Base-by-base conservation (phyloP, 2,888 invertebrate species). In the Chirona hameri region DNA sequence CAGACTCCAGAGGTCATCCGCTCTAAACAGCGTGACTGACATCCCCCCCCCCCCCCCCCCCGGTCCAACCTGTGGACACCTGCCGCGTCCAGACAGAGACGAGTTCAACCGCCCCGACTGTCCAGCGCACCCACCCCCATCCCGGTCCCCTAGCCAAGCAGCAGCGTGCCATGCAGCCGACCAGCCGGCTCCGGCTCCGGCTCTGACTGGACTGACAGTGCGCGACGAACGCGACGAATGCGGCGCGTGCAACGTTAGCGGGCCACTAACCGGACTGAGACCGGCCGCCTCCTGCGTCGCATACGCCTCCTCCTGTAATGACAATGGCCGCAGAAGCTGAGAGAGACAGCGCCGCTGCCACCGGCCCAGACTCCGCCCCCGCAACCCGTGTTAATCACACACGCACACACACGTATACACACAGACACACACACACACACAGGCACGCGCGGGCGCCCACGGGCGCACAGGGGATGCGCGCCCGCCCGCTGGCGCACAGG, bases 291-390 rank as follows among this genome's bases (percentile, higher is more conserved):
- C 15, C 76, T 18, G 76, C 27, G 31, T 31, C 31, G 76, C 76
- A 15, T 18, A 76, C 31, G 76, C 76, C 76, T 76, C 76, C 76
- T 76, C 76, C 76, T 76, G 76, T 29, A 76, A 76, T n/a, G n/a
- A n/a, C 76, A 76, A 39, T 29, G 76, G 21, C 39, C n/a, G 7
- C 24, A 24, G 4, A 31, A 5, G n/a, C 60, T n/a, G n/a, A 60
- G 60, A 7, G n/a, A 7, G n/a, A n/a, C n/a, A n/a, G n/a, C n/a
- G 60, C 60, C 60, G 60, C 57, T 7, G 12, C 3, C 12, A 3
- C n/a, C 12, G 48, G 48, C 9, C 12, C 48, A 12, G 48, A 48
- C 48, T 48, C 48, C n/a, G 60, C 60, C 12, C 24, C 60, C 60
- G 10, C 21, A n/a, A 24, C 14, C 60, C n/a, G 60, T 10, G 60